phyloP scores from a whole-genome alignment of 2,113 vertebrate genomes.

The Taurulus bubalis region DNA sequence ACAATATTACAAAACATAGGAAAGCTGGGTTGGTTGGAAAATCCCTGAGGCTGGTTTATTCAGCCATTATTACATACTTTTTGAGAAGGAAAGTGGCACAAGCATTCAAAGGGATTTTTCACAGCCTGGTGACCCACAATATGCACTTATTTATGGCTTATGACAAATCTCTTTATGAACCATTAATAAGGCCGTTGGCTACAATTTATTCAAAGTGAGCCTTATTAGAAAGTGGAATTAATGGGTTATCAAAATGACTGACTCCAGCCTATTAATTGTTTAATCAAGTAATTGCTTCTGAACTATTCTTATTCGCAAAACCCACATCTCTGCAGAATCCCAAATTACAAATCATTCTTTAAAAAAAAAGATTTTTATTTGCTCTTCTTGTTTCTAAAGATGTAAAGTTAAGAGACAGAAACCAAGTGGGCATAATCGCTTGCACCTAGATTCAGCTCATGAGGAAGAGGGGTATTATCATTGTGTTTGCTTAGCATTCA shows the following conservation, averaged over 20 bases:
- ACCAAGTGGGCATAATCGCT: conserved; percentile 13
- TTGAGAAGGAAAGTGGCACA: background rate
- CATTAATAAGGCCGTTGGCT: background rate
- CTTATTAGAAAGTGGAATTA: background rate
- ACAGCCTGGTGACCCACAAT: background rate
- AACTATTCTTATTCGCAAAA: background rate
- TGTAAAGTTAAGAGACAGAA: background rate
- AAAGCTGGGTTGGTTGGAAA: background rate
- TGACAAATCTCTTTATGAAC: background rate
- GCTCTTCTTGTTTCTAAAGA: background rate
- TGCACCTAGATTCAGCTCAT: conserved; percentile 35
- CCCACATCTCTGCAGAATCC: background rate
- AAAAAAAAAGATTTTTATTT: background rate
- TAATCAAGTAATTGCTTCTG: background rate
- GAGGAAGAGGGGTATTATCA: background rate
- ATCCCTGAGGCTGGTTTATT: background rate
- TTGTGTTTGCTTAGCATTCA: conserved; percentile 35
- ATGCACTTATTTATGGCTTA: background rate
- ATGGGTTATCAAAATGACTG: background rate
- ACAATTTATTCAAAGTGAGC: background rate
- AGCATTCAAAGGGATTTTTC: background rate
- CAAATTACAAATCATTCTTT: background rate
- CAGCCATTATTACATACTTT: background rate
- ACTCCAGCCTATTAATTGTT: background rate
- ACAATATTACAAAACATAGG: background rate